phyloP scores from a whole-genome alignment of 2,113 vertebrate species.

The Bubo scandiacus region DNA sequence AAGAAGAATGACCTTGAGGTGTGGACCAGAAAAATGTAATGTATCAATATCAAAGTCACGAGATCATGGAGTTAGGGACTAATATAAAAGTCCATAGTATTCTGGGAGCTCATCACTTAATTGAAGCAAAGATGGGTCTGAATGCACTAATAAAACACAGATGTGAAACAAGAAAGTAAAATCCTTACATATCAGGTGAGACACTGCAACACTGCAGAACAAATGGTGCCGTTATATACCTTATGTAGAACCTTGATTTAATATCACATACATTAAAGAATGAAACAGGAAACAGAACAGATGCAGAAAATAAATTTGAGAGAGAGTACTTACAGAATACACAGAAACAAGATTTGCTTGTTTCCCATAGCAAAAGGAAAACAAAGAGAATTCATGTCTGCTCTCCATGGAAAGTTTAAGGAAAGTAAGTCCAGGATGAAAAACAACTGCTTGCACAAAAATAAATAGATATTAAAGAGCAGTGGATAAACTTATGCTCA shows the following conservation, averaged over 20 bases:
- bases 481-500: background rate
- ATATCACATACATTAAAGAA: background rate
- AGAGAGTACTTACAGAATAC: background rate
- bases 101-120: background rate
- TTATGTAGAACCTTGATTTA: background rate
- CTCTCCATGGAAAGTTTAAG: background rate
- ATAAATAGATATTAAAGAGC: background rate
- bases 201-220: background rate
- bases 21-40: background rate
- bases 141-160: background rate
- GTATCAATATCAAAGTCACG: background rate
- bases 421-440: background rate
- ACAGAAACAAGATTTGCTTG: background rate
- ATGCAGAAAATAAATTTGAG: background rate
- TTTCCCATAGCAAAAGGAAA: background rate
- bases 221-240: rapidly evolving
- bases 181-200: background rate
- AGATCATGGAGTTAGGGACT: background rate
- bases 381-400: background rate
- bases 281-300: background rate
- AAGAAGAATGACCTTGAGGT: background rate
- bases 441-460: background rate
- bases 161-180: background rate
- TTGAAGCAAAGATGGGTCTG: background rate
- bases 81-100: background rate